phyloP scores from a whole-genome alignment of 35 echinoderm and acorn worm species.

The Eucidaris tribuloides region DNA sequence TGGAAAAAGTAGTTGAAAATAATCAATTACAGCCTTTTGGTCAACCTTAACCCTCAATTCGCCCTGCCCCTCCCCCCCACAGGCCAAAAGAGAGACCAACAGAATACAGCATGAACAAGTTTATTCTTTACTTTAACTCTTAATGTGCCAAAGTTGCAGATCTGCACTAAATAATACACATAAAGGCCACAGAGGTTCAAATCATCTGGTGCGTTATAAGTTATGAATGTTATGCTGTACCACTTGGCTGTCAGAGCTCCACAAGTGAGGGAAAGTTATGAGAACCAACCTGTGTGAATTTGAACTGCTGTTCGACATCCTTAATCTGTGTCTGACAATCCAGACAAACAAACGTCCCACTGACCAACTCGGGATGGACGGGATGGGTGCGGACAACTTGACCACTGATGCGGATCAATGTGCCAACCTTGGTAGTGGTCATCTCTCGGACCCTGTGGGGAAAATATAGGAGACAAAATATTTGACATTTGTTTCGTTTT shows the following conservation, averaged over 20 bases:
- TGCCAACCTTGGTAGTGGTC: constrained; percentile 95
- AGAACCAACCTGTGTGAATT: constrained; percentile 99
- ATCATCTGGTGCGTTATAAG: too few relatives aligned
- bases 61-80: background rate
- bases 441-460: constrained; percentile 77
- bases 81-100: background rate
- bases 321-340: constrained; percentile 96
- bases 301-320: constrained; percentile 98
- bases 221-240: background rate
- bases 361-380: constrained; percentile 91
- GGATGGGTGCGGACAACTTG: constrained; percentile 97
- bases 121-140: background rate
- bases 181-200: too few relatives aligned
- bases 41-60: background rate
- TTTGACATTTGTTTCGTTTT: too few relatives aligned
- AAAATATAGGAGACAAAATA: too few relatives aligned
- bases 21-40: background rate
- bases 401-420: constrained; percentile 91
- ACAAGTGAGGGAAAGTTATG: too few relatives aligned
- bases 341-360: constrained; percentile 89
- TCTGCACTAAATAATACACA: too few relatives aligned
- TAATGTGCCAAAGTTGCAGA: too few relatives aligned
- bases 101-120: background rate
- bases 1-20: too few relatives aligned
- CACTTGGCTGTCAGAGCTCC: too few relatives aligned